Evolutionary conservation across 2,888 invertebrate genomes (phyloP).

Genomic region (Dugesia japonica): DNA sequence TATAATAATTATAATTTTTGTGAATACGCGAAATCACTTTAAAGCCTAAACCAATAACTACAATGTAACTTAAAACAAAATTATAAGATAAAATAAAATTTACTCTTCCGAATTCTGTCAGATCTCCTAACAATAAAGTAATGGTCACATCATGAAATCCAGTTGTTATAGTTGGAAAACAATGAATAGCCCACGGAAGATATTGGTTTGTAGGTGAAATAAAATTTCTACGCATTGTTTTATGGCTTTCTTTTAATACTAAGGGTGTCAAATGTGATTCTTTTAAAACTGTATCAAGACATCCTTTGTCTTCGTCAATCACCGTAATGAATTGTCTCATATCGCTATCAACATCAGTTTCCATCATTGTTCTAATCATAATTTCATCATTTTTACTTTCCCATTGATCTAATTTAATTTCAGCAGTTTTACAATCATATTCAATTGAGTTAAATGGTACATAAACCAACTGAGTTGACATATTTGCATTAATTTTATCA

Average conservation of each 20-base stretch:
- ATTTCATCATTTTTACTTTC: conserved; percentile 17
- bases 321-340: conserved; percentile 25
- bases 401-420: conserved; percentile 3
- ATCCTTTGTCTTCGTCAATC: not conserved
- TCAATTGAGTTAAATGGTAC: conserved; percentile 22
- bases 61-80: no score
- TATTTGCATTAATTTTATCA: not conserved
- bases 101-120: conserved; percentile 12
- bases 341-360: not conserved
- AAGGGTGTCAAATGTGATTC: not conserved
- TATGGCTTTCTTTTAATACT: not conserved
- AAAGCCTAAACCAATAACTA: no score
- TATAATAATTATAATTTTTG: not conserved
- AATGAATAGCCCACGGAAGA: conserved; percentile 30
- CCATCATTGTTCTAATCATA: conserved; percentile 10
- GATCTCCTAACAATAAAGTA: not conserved
- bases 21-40: no score
- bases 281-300: not conserved
- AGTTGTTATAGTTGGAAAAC: not conserved
- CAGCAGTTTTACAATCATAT: not conserved
- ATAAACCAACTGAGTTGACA: conserved; percentile 26
- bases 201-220: not conserved
- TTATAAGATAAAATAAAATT: not conserved
- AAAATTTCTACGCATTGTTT: conserved; percentile 6
- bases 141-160: not conserved